phyloP scores from a whole-genome alignment of 1,140 invertebrate genomes.

The Maniola jurtina region DNA sequence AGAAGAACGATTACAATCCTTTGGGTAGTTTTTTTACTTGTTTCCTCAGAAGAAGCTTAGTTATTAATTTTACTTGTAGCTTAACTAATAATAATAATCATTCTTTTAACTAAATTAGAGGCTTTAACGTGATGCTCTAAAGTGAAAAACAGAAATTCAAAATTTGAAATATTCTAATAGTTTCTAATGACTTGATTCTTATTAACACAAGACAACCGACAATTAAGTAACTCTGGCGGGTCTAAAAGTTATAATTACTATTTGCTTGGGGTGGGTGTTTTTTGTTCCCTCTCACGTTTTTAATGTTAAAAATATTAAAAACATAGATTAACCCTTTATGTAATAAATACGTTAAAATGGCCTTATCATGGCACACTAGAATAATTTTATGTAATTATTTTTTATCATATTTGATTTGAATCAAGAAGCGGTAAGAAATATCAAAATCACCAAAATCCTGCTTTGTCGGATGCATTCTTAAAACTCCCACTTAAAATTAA shows the following conservation, averaged over 20 bases:
- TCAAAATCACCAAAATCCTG: not conserved
- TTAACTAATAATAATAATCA: constrained; percentile 50
- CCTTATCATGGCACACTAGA: not conserved
- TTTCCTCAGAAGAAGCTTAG: constrained; percentile 19
- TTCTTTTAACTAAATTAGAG: constrained; percentile 66
- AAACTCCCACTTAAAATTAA: not conserved
- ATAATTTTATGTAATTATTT: not conserved
- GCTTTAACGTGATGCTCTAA: constrained; percentile 48
- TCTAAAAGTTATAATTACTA: constrained; percentile 56
- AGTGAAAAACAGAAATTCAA: constrained; percentile 43
- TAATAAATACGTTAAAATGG: not conserved
- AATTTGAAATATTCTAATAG: constrained; percentile 68
- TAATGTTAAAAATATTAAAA: constrained; percentile 1
- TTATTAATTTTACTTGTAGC: constrained; percentile 56
- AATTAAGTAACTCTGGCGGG: constrained; percentile 64
- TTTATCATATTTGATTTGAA: not conserved
- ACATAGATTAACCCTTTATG: not conserved
- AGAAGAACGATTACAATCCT: constrained; percentile 21
- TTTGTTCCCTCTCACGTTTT: constrained; percentile 16
- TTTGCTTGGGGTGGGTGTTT: constrained; percentile 31
- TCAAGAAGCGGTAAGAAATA: not conserved
- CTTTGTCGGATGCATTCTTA: not conserved
- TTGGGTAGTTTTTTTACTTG: constrained; percentile 16
- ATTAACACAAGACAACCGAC: constrained; percentile 63
- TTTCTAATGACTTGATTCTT: constrained; percentile 69